Conservation (phyloP, 1,140 invertebrate species). For the Anadara kagoshimensis region DNA sequence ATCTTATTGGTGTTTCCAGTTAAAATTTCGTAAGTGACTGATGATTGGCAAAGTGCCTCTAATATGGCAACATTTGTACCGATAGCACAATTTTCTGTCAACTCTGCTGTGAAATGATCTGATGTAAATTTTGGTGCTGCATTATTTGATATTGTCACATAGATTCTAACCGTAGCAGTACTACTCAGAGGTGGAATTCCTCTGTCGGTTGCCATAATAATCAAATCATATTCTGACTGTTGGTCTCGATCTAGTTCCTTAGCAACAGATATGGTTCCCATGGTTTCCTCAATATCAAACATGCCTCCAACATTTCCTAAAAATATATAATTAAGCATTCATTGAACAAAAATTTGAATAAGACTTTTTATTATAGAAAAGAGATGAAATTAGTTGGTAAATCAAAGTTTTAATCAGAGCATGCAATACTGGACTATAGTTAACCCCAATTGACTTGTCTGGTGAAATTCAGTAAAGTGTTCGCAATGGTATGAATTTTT, state of each 20-base stretch:
- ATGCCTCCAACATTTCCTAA: constrained; percentile 88
- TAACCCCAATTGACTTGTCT: no score
- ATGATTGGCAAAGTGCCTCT: constrained; percentile 78
- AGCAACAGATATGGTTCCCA: constrained; percentile 85
- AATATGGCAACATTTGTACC: constrained; percentile 87
- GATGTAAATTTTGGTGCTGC: constrained; percentile 84
- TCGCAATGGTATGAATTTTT: no score
- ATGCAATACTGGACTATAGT: no score
- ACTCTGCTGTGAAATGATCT: constrained; percentile 82
- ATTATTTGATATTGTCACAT: constrained; percentile 91
- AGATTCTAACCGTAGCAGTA: constrained; percentile 88
- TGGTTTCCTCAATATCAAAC: constrained; percentile 84
- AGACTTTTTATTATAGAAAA: no score
- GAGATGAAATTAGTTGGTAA: no score
- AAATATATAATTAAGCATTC: no score
- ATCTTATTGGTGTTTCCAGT: constrained; percentile 67
- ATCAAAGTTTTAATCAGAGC: no score
- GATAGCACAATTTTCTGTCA: constrained; percentile 87
- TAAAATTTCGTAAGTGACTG: constrained; percentile 67
- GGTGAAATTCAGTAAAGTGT: no score
- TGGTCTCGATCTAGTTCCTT: constrained; percentile 87
- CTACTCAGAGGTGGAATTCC: constrained; percentile 84
- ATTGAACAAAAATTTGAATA: no score
- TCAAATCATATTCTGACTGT: constrained; percentile 87
- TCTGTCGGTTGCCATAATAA: constrained; percentile 87